A percentile compares a stretch with the other conserved stretches of the same genome.
Conservation (phyloP, 2,888 invertebrate species). For the Mesorhabditis sp. region DNA sequence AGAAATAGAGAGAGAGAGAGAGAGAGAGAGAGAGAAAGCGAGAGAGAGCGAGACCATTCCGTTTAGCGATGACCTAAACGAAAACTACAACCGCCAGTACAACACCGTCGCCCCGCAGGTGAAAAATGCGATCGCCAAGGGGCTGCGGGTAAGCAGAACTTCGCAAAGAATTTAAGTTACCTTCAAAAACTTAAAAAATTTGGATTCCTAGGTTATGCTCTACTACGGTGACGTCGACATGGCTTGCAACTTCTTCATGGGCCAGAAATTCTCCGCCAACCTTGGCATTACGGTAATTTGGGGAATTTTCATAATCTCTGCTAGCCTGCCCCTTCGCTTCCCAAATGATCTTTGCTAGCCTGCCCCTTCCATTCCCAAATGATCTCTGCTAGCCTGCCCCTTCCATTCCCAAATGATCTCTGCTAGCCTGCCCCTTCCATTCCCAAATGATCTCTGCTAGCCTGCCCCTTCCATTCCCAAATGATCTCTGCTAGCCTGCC, state of each 20-base stretch:
- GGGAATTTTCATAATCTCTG: too few species aligned
- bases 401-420: too few species aligned
- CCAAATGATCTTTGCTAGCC: too few species aligned
- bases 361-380: too few species aligned
- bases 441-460: too few species aligned
- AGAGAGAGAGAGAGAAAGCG: constrained; percentile 8
- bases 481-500: too few species aligned
- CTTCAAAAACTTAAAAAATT: neutral
- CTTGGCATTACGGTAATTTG: neutral
- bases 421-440: too few species aligned
- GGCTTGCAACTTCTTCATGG: constrained; percentile 40
- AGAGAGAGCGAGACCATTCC: neutral
- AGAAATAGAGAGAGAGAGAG: neutral
- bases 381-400: too few species aligned
- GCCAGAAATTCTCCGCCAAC: constrained; percentile 28
- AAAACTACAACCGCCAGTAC: constrained; percentile 38
- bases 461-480: too few species aligned
- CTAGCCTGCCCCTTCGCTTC: too few species aligned
- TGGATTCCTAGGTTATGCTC: constrained; percentile 20
- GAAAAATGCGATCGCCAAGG: constrained; percentile 34
- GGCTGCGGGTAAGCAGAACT: constrained; percentile 10
- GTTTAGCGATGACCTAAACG: constrained; percentile 35
- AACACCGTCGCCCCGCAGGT: constrained; percentile 37
- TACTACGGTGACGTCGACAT: constrained; percentile 49
- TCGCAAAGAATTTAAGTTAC: neutral